Evolutionary conservation across 2,888 invertebrate genomes (phyloP).

Genomic region (Plagodis pulveraria): DNA sequence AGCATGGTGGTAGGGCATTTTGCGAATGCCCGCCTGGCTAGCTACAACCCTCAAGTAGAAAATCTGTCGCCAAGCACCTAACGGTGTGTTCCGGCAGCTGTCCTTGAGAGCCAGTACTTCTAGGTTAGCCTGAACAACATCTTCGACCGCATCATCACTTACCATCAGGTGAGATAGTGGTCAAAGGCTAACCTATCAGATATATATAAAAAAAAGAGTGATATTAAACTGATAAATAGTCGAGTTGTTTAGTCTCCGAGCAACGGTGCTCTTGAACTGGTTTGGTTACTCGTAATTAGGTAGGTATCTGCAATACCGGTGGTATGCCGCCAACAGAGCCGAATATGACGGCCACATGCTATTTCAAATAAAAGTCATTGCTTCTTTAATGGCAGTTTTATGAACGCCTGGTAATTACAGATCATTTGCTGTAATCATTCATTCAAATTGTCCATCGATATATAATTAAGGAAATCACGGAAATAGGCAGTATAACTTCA

Average conservation of each 20-base stretch:
- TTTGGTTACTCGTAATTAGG: conserved; percentile 3
- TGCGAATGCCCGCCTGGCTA: too few relatives aligned
- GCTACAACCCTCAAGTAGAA: too few relatives aligned
- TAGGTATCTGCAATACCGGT: conserved; percentile 11
- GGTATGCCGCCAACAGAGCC: conserved; percentile 17
- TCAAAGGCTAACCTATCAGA: too few relatives aligned
- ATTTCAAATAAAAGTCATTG: conserved; percentile 20
- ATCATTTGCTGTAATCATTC: conserved; percentile 19
- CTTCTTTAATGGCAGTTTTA: conserved; percentile 21
- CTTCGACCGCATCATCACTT: too few relatives aligned
- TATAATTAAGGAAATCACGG: conserved; percentile 17
- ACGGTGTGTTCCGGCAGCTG: too few relatives aligned
- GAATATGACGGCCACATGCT: conserved; percentile 20
- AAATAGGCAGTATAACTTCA: conserved; percentile 6
- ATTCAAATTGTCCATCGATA: conserved; percentile 23
- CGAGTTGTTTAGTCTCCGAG: conserved; percentile 18
- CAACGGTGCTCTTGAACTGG: conserved; percentile 31
- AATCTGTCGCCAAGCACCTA: too few relatives aligned
- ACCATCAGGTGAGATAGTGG: too few relatives aligned
- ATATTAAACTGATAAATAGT: conserved; percentile 1
- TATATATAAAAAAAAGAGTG: too few relatives aligned
- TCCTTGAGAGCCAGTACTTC: too few relatives aligned
- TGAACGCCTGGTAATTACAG: conserved; percentile 17
- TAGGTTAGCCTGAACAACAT: too few relatives aligned
- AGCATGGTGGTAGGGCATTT: too few relatives aligned